These are phyloP conservation scores for Iselma pallidipennis DNA, from an alignment of 2,888 invertebrate species.

Conservation along the genomic window DNA sequence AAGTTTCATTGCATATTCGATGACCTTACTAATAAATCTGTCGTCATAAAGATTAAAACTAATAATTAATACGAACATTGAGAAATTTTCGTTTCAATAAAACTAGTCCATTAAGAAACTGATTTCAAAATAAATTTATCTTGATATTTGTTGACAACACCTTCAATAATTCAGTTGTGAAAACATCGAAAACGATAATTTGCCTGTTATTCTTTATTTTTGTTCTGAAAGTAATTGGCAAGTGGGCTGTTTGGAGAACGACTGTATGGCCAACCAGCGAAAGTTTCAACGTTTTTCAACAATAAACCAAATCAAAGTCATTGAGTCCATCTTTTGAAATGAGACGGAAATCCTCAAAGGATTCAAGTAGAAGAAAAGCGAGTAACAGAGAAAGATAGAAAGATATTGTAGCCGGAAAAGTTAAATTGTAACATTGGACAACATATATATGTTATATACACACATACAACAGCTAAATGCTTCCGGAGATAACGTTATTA, in stretches of 20 bases:
- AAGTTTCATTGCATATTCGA: slow-evolving; percentile 1
- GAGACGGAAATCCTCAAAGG: neutral
- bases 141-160: neutral
- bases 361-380: neutral
- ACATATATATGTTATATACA: neutral
- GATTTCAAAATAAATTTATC: neutral
- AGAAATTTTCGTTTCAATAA: neutral
- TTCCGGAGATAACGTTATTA: slow-evolving; percentile 5
- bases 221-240: neutral
- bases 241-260: too few relatives aligned
- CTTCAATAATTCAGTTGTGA: too few relatives aligned
- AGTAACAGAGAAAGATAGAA: neutral
- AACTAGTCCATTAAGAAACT: neutral
- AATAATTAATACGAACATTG: neutral
- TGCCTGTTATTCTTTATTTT: neutral
- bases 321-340: neutral
- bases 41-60: neutral
- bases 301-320: neutral
- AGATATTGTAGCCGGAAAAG: neutral
- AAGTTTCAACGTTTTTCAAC: neutral
- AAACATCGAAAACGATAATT: neutral
- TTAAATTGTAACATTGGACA: neutral
- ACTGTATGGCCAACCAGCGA: too few relatives aligned
- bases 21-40: slow-evolving; percentile 3
- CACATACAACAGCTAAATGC: neutral